phyloP scores from a whole-genome alignment of 2,888 invertebrate genomes.

The Melipona beecheii region DNA sequence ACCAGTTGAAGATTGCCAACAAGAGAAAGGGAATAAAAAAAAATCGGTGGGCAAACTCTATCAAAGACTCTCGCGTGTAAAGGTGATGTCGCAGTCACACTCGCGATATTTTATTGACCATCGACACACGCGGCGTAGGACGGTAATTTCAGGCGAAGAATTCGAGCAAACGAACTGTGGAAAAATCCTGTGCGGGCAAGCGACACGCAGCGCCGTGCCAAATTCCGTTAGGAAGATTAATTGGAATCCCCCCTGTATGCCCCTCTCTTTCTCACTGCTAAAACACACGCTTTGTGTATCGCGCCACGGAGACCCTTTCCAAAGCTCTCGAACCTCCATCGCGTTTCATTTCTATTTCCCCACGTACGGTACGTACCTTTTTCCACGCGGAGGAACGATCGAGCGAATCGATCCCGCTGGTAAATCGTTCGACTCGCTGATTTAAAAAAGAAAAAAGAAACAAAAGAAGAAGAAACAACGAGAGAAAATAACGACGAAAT shows the following conservation, averaged over 20 bases:
- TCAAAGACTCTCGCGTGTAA: neutral
- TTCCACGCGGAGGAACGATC: neutral
- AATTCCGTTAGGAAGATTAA: slow-evolving; percentile 34
- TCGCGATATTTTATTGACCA: neutral
- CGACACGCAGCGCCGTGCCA: neutral
- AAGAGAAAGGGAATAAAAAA: neutral
- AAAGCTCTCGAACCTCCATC: slow-evolving; percentile 22
- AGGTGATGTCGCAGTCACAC: neutral
- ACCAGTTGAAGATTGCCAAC: neutral
- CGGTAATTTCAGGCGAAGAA: slow-evolving; percentile 16
- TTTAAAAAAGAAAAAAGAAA: neutral
- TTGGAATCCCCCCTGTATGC: slow-evolving; percentile 8
- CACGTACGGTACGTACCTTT: slow-evolving; percentile 7
- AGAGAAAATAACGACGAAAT: neutral
- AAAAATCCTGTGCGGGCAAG: slow-evolving; percentile 1
- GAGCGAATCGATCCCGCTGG: neutral
- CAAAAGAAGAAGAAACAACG: neutral
- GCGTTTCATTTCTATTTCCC: neutral
- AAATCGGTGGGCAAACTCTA: neutral
- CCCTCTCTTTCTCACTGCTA: neutral
- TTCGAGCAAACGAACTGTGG: slow-evolving; percentile 18
- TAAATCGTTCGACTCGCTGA: neutral
- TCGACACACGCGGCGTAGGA: neutral
- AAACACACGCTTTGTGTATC: neutral
- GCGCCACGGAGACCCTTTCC: slow-evolving; percentile 6